phyloP scores from a whole-genome alignment of 2,113 vertebrate species.

The Pseudorhombus dupliciocellatus region DNA sequence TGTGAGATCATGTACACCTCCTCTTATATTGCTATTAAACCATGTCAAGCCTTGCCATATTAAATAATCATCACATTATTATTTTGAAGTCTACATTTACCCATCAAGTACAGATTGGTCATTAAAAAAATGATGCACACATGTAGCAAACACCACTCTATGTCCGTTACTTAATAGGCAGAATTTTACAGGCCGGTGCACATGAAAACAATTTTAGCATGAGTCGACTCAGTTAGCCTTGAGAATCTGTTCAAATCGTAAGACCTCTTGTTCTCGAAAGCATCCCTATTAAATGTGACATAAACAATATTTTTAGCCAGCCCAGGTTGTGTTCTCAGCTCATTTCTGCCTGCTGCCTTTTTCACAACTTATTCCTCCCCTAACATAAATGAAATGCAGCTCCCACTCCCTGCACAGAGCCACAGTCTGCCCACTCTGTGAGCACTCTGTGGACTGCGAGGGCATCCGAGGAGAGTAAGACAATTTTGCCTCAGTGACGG shows the following conservation, averaged over 20 bases:
- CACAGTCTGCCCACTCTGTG: conserved; percentile 41
- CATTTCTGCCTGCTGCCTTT: conserved; percentile 59
- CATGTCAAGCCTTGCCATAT: not conserved
- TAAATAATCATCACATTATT: not conserved
- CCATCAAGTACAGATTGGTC: conserved; percentile 3
- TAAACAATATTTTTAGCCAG: conserved; percentile 51
- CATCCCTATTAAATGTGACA: conserved; percentile 41
- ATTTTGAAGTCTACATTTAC: not conserved
- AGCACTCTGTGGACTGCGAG: conserved; percentile 4
- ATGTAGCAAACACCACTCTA: conserved; percentile 8
- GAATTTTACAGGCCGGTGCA: conserved; percentile 10
- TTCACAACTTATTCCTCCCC: conserved; percentile 46
- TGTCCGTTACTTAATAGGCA: conserved; percentile 3
- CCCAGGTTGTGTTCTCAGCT: conserved; percentile 41
- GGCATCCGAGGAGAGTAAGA: not conserved
- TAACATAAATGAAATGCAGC: conserved; percentile 63
- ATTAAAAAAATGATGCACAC: conserved; percentile 17
- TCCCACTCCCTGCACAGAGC: conserved; percentile 50
- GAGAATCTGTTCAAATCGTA: conserved; percentile 30
- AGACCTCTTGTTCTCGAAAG: conserved; percentile 45
- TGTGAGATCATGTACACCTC: not conserved
- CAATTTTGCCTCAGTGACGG: conserved; percentile 1
- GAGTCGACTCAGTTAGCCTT: conserved; percentile 15
- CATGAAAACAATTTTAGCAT: not conserved
- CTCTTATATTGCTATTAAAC: not conserved